Evolutionary conservation across 2,797 vertebrate species (phyloP).

Genomic region (Sebastes kiyomatsui): DNA sequence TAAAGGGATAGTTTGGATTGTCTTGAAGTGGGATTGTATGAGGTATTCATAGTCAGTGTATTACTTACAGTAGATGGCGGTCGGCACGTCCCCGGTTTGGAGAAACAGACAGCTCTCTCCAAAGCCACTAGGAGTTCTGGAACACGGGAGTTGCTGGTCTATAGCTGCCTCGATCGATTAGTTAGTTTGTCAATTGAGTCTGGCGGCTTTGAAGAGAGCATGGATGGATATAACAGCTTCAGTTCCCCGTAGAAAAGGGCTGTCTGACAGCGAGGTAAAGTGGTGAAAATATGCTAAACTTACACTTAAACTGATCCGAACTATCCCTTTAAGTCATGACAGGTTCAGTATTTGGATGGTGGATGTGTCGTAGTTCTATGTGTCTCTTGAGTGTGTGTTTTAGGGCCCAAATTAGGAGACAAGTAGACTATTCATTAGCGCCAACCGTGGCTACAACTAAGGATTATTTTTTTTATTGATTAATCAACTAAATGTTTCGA

Average conservation of each 20-base stretch:
- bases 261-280: neutral
- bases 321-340: neutral
- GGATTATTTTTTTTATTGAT: neutral
- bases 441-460: neutral
- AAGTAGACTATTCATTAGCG: conserved; percentile 8
- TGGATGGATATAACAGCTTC: no score
- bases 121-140: no score
- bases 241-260: no score
- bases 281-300: neutral
- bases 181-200: no score
- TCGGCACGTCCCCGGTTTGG: no score
- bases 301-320: neutral
- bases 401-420: neutral
- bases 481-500: neutral
- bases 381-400: conserved; percentile 4
- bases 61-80: no score
- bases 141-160: no score
- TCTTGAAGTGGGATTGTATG: neutral
- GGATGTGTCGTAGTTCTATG: neutral
- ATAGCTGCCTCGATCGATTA: no score
- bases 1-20: neutral
- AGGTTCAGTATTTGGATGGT: neutral
- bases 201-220: no score
- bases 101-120: no score
- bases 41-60: no score